Evolutionary conservation across 2,888 invertebrate species (phyloP).

Genomic region (Orthonevra nobilis): DNA sequence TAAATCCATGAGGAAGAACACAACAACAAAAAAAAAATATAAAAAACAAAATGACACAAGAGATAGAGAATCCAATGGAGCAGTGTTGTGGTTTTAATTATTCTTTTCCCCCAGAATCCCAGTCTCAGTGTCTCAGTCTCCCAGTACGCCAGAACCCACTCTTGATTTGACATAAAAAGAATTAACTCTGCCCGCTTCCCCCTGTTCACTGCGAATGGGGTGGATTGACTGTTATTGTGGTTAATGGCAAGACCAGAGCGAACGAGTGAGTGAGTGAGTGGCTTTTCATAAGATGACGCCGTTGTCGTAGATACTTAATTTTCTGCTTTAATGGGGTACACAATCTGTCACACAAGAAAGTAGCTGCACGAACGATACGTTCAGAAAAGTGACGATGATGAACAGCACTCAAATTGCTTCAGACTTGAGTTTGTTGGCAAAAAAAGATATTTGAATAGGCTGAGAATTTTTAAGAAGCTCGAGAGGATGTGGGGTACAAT

Average conservation of each 20-base stretch:
- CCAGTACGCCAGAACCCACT: conserved; percentile 57
- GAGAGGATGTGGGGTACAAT: no score
- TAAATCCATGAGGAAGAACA: conserved; percentile 15
- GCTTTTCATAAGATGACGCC: conserved; percentile 35
- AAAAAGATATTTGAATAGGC: no score
- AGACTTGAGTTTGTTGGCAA: no score
- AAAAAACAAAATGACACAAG: conserved; percentile 8
- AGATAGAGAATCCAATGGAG: conserved; percentile 46
- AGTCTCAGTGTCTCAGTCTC: no score
- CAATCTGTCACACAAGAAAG: conserved; percentile 28
- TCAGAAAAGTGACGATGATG: no score
- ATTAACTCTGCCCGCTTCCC: conserved; percentile 34
- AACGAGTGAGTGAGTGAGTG: conserved; percentile 15
- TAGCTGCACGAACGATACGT: no score
- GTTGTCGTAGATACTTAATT: conserved; percentile 32
- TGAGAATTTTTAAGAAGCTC: no score
- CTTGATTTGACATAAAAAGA: conserved; percentile 53
- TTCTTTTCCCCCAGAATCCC: conserved; percentile 48
- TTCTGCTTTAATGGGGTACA: neutral
- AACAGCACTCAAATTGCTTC: no score
- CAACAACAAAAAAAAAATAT: conserved; percentile 1
- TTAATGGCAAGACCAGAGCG: conserved; percentile 40
- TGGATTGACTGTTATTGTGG: conserved; percentile 55
- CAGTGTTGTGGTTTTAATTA: conserved; percentile 68
- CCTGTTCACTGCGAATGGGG: neutral